Base-by-base conservation (phyloP, 2,888 invertebrate species). In the Protodeltote pygarga region DNA sequence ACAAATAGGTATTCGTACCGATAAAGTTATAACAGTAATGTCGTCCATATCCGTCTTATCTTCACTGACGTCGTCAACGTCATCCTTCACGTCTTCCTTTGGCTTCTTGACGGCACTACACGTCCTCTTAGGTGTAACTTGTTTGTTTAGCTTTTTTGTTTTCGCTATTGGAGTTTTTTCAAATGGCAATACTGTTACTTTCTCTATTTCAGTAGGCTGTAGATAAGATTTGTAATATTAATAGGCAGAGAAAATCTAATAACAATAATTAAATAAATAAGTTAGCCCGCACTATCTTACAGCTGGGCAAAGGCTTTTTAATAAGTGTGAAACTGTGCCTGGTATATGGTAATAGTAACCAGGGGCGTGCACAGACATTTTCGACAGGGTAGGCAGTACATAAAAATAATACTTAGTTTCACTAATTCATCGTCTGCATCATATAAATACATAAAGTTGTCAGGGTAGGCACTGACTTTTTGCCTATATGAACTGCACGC, bases 31-130 rank as follows among this genome's bases (percentile, higher is more conserved):
- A 20, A 87, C 59, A 5, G 74, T 82, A 13, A 80, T 81, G 37
- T 75, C 77, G 16, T 80, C 82, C 27, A 87, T 28, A 9, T 83
- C 75, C 0, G 80, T 73, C 0, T 78, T 78, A 0, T 79, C 79
- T 33, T 81, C 45, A 4, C 6, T 19, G 4, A n/a, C 31, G 9
- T n/a, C 13, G 14, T 4, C 9, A n/a, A n/a, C 16, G 9, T 39
- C 19, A 2, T 49, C 29, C 14, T 38, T 29, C 6, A 11, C 19
- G 6, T 27, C 37, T 24, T 42, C 24, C 0, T 4, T 1, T 2
- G 10, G 3, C 20, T n/a, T 54, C 24, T 42, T 54, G 8, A 39
- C 32, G 0, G 9, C 10, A 6, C 10, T 20, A 2, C n/a, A 5
- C n/a, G 32, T 29, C 29, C 79, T 78, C 17, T 68, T 71, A 1